phyloP scores from a whole-genome alignment of 1,140 invertebrate species.

The Drosophila rhopaloa region DNA sequence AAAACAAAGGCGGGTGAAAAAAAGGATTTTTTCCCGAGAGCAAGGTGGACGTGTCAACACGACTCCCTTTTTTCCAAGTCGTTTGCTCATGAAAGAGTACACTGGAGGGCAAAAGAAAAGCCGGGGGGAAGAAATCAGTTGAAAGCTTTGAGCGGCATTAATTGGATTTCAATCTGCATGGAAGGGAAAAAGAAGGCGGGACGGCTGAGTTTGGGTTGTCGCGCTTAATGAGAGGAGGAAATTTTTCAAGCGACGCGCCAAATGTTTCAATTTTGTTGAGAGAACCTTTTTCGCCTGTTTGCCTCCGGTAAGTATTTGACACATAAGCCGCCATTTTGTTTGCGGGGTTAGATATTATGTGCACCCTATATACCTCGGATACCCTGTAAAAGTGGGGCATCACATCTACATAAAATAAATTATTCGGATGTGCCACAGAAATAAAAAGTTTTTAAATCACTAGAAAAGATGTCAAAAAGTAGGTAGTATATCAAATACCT shows the following conservation, averaged over 20 bases:
- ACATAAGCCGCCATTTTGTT: constrained; percentile 65
- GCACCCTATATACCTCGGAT: neutral
- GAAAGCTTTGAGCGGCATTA: constrained; percentile 76
- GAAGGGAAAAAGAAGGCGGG: constrained; percentile 11
- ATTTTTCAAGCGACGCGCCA: constrained; percentile 66
- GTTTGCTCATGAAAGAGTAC: constrained; percentile 56
- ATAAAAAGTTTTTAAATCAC: too few species aligned
- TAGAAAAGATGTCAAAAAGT: too few species aligned
- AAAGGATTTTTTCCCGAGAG: constrained; percentile 25
- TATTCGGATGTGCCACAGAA: too few species aligned
- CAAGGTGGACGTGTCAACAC: constrained; percentile 41
- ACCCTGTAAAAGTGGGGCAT: neutral
- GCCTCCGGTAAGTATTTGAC: constrained; percentile 35
- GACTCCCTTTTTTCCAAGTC: constrained; percentile 66
- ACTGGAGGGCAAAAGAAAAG: constrained; percentile 3
- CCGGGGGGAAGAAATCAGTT: constrained; percentile 62
- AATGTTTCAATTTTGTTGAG: constrained; percentile 73
- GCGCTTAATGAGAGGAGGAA: constrained; percentile 71
- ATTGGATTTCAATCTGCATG: constrained; percentile 74
- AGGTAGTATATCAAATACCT: too few species aligned
- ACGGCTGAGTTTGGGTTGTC: constrained; percentile 50
- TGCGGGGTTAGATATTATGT: neutral
- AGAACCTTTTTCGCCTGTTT: constrained; percentile 19
- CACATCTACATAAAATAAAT: too few species aligned
- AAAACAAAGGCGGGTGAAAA: constrained; percentile 2